Evolutionary conservation across 1,140 invertebrate genomes (phyloP), one percentile per base, ranked within the genome.

Genomic region (Formica selysi): DNA sequence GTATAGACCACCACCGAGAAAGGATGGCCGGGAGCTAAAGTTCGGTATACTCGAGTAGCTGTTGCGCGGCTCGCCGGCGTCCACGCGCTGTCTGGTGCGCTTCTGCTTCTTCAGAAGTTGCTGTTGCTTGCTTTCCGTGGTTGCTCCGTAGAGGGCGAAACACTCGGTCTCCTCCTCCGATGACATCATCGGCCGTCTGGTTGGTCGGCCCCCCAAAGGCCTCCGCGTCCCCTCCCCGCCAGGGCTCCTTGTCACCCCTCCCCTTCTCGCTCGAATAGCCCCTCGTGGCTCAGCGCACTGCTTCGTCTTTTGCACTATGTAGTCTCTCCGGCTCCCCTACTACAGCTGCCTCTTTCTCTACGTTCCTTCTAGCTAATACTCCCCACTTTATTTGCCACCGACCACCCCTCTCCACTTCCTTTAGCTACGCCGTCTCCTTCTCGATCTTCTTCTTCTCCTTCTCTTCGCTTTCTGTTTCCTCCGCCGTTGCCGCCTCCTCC

Each of bases 61-160:
- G 96, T 98, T 98, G 95, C 98, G 97, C 95, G 98, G 98, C 96
- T 98, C 98, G 93, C 98, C 98, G 96, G 98, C 98, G 97, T 98
- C 98, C 96, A 98, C 98, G 96, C 98, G 97, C 96, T 98, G 98
- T 97, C 98, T 97, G 96, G 97, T 97, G 96, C 98, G 97, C 96
- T 98, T 98, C 96, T 96, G 96, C 97, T 98, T 98, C 96, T 98
- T 98, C 96, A 98, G 96, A 96, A 98, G 97, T 97, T 97, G 95
- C 95, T 95, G 95, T 94, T 95, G 95, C 95, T 95, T 95, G 93
- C 95, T 95, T 93, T 95, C 95, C 94, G 94, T 95, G 90, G 92
- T 93, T 95, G 94, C 97, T 97, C 97, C 97, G 96, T 97, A 98
- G 97, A 98, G 97, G 96, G 97, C 97, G 97, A 97, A 98, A 96